phyloP scores from a whole-genome alignment of 64 coral and sea anemone species.

The Stylophora pistillata region DNA sequence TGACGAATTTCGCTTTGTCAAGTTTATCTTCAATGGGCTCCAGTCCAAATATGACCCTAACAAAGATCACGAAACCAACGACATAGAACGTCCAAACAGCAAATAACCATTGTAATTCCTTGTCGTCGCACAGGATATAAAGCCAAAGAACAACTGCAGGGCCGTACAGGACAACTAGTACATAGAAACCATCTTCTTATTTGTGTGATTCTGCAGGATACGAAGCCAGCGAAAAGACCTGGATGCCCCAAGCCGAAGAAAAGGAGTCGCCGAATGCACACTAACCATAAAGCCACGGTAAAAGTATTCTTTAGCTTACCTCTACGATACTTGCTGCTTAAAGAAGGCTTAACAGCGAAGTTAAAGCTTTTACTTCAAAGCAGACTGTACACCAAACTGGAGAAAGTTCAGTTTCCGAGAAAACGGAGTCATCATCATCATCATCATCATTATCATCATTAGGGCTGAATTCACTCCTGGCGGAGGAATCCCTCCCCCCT shows the following conservation, averaged over 20 bases:
- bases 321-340: too few relatives aligned
- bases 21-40: neutral
- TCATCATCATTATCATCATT: too few relatives aligned
- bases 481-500: too few relatives aligned
- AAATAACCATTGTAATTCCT: neutral
- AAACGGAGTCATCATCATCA: too few relatives aligned
- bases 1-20: constrained; percentile 18
- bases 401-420: too few relatives aligned
- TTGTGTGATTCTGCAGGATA: too few relatives aligned
- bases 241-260: constrained; percentile 5
- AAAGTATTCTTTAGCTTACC: too few relatives aligned
- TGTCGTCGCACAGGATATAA: neutral
- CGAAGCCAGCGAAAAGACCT: neutral
- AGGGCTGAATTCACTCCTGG: too few relatives aligned
- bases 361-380: too few relatives aligned
- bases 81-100: constrained; percentile 2
- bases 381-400: too few relatives aligned
- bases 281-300: too few relatives aligned
- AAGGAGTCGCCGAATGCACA: neutral
- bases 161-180: neutral
- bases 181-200: neutral
- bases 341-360: too few relatives aligned
- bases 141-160: neutral
- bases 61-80: neutral
- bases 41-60: neutral